phyloP scores from a whole-genome alignment of 2,797 vertebrate species.

The Buceros bicornis region DNA sequence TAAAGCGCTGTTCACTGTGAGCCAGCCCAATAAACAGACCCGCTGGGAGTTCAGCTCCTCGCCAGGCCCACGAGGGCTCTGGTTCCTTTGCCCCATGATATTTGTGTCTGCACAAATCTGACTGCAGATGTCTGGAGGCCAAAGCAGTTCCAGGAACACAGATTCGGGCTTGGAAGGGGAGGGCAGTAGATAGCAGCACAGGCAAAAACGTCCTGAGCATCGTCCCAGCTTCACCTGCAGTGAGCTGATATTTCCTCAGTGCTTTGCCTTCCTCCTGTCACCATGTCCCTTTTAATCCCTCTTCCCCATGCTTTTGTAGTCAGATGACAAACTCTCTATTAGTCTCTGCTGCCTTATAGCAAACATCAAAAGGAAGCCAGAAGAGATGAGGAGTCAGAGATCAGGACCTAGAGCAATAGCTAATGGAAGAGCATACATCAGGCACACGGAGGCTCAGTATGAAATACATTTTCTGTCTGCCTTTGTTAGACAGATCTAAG shows the following conservation, averaged over 20 bases:
- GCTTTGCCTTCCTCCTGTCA: not conserved
- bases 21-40: not conserved
- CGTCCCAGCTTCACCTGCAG: not conserved
- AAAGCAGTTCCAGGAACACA: not conserved
- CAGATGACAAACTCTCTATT: not conserved
- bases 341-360: not conserved
- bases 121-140: not conserved
- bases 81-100: not conserved
- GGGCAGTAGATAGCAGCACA: not conserved
- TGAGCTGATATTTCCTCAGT: constrained; percentile 4
- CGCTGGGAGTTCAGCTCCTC: not conserved
- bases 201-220: not conserved
- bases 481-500: constrained; percentile 35
- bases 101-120: not conserved
- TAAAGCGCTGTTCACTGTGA: not conserved
- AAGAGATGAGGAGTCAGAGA: constrained; percentile 25
- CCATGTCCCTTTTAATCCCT: not conserved
- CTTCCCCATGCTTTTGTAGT: not conserved
- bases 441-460: not conserved
- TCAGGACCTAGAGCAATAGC: not conserved
- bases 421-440: constrained; percentile 37
- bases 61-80: not conserved
- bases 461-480: constrained; percentile 21
- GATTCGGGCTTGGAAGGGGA: not conserved
- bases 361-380: constrained; percentile 54